phyloP scores from a whole-genome alignment of 2,113 vertebrate species.

The Sinocyclocheilus anshuiensis region DNA sequence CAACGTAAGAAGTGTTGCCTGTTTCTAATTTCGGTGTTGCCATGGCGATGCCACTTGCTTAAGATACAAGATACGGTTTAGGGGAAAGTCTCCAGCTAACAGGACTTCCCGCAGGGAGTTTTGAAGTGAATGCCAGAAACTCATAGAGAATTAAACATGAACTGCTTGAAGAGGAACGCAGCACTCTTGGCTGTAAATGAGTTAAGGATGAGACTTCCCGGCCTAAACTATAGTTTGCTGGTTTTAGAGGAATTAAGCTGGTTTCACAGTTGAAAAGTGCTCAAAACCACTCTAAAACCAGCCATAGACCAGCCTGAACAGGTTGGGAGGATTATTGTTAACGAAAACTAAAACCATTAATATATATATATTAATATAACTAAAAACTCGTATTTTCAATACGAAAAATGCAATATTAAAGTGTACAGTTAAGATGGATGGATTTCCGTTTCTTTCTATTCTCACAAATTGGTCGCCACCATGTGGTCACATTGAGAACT shows the following conservation, averaged over 20 bases:
- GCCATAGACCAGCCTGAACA: neutral
- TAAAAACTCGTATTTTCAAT: too few relatives aligned
- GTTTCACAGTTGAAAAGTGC: neutral
- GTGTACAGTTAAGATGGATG: too few relatives aligned
- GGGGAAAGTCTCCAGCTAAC: neutral
- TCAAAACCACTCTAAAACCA: neutral
- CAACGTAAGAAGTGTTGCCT: neutral
- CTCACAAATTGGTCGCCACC: neutral
- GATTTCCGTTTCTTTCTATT: neutral
- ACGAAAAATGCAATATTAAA: too few relatives aligned
- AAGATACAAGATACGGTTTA: neutral
- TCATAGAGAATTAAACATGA: neutral
- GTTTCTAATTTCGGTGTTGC: neutral
- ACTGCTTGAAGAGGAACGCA: neutral
- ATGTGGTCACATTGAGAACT: neutral
- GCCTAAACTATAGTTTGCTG: neutral
- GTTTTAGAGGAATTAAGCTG: neutral
- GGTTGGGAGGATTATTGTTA: too few relatives aligned
- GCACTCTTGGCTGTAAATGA: neutral
- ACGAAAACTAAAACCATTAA: too few relatives aligned
- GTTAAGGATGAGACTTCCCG: neutral
- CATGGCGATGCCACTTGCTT: neutral
- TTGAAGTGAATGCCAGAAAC: slow-evolving; percentile 12
- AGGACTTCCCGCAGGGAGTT: slow-evolving; percentile 17
- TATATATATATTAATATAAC: too few relatives aligned